These are phyloP conservation scores for Cygnus atratus DNA, from an alignment of 2,113 vertebrate species.

Conservation along the genomic window DNA sequence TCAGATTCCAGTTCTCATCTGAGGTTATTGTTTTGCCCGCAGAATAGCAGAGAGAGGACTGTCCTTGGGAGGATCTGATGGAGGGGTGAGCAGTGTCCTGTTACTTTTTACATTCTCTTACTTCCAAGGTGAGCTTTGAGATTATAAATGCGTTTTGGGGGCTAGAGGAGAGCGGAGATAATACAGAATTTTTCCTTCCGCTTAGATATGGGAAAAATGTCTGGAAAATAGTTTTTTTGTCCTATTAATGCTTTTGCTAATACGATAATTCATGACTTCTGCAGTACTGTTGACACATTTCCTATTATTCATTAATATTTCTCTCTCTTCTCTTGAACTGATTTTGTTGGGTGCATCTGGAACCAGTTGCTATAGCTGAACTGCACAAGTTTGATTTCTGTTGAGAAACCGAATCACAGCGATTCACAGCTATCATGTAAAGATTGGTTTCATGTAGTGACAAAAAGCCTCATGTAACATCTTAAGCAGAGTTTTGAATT, in stretches of 20 bases:
- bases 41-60: slow-evolving; percentile 93
- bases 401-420: background rate
- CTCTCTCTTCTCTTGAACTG: background rate
- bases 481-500: background rate
- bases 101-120: slow-evolving; percentile 36
- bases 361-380: background rate
- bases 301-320: background rate
- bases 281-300: background rate
- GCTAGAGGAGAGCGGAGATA: background rate
- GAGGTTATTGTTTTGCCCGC: slow-evolving; percentile 64
- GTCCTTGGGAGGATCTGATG: slow-evolving; percentile 92
- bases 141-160: background rate
- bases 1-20: slow-evolving; percentile 30
- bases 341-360: background rate
- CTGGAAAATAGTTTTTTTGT: background rate
- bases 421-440: background rate
- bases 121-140: slow-evolving; percentile 7
- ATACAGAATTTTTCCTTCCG: background rate
- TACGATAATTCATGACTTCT: background rate
- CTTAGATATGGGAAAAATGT: background rate
- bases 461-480: background rate
- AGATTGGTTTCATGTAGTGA: background rate
- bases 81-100: slow-evolving; percentile 86
- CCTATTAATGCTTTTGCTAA: background rate
- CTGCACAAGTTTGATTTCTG: background rate